Percentiles rank a stretch among this genome's conserved stretches.
Evolutionary conservation across 2,888 invertebrate species (phyloP).

Genomic region (Drosophila sordidapex): DNA sequence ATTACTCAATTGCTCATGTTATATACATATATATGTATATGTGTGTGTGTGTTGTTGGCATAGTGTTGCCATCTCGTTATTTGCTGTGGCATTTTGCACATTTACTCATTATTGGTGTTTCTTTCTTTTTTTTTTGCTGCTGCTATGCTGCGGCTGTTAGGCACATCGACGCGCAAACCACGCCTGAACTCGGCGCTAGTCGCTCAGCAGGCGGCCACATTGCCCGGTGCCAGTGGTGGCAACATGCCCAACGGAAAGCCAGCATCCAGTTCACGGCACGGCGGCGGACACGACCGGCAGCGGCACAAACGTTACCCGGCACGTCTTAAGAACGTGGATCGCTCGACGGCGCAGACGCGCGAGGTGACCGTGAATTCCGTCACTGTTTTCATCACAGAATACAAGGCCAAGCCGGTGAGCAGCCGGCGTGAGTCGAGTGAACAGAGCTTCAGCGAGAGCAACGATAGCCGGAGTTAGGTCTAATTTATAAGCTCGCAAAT

Average conservation of each 20-base stretch:
- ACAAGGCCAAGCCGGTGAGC: slow-evolving; percentile 90
- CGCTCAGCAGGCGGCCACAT: slow-evolving; percentile 95
- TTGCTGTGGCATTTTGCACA: slow-evolving; percentile 1
- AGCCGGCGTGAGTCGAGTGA: slow-evolving; percentile 85
- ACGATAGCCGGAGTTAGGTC: slow-evolving; percentile 85
- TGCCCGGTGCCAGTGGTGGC: slow-evolving; percentile 87
- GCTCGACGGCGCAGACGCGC: slow-evolving; percentile 96
- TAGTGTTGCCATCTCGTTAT: slow-evolving; percentile 4
- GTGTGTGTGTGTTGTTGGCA: not conserved
- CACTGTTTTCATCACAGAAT: slow-evolving; percentile 98
- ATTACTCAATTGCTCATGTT: slow-evolving; percentile 37
- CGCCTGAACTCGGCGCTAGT: slow-evolving; percentile 98
- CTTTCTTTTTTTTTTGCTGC: not conserved
- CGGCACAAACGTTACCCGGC: slow-evolving; percentile 89
- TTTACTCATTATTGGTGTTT: not conserved
- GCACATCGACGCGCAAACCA: slow-evolving; percentile 95
- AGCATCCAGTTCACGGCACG: slow-evolving; percentile 82
- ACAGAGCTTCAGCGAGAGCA: slow-evolving; percentile 85
- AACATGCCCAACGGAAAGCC: slow-evolving; percentile 85
- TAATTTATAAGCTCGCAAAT: slow-evolving; percentile 21
- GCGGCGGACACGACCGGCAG: slow-evolving; percentile 86
- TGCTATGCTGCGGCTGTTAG: slow-evolving; percentile 85
- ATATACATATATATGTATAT: not conserved
- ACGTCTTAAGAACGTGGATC: slow-evolving; percentile 95
- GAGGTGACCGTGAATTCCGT: slow-evolving; percentile 99